Evolutionary conservation across 2,113 vertebrate species (phyloP).

Genomic region (Chaenogobius annularis): DNA sequence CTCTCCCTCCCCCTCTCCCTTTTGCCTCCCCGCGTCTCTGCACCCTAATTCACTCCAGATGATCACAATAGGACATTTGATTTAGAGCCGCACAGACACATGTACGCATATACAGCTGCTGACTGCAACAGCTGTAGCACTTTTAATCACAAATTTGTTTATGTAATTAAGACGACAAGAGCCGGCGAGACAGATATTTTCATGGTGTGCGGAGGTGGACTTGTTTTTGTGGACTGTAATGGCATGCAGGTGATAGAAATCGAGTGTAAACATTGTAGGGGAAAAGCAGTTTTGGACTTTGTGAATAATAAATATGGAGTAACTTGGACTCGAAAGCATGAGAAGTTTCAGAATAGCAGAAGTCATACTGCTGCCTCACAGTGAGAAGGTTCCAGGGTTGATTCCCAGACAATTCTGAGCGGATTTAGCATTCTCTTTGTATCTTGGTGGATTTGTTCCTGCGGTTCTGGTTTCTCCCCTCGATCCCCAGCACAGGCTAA

Average conservation of each 20-base stretch:
- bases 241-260: constrained; percentile 66
- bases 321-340: no score
- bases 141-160: constrained; percentile 76
- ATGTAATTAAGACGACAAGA: constrained; percentile 62
- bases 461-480: no score
- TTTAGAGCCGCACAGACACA: constrained; percentile 70
- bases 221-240: constrained; percentile 59
- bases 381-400: no score
- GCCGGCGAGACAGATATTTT: constrained; percentile 56
- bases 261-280: constrained; percentile 47
- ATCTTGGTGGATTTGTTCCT: no score
- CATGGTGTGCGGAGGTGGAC: constrained; percentile 49
- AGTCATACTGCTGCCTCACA: no score
- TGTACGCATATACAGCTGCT: constrained; percentile 71
- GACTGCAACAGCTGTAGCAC: constrained; percentile 67
- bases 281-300: no score
- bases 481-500: no score
- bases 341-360: no score
- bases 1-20: constrained; percentile 39
- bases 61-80: constrained; percentile 76
- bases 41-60: constrained; percentile 72
- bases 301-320: no score
- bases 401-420: no score
- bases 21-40: constrained; percentile 32
- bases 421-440: no score